These are phyloP conservation scores for Meta bourneti DNA, from an alignment of 2,888 invertebrate genomes.

Conservation along the genomic window DNA sequence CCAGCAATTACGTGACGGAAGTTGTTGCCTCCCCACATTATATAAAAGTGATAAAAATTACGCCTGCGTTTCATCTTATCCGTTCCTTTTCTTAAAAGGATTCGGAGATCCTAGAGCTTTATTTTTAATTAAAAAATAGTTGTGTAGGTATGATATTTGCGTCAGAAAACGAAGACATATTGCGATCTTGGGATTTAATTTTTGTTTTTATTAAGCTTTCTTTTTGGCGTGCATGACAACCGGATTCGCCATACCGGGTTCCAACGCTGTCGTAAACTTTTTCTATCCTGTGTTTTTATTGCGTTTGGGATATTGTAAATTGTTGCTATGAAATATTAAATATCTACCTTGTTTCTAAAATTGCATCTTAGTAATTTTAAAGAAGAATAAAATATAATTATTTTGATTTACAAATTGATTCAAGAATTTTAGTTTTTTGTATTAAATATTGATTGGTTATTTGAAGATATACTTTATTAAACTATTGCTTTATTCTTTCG, in stretches of 20 bases:
- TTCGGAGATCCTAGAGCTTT: not conserved
- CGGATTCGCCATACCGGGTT: not conserved
- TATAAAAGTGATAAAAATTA: constrained; percentile 65
- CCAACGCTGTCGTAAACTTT: too few species aligned
- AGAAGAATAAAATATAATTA: too few species aligned
- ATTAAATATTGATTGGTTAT: too few species aligned
- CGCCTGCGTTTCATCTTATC: constrained; percentile 35
- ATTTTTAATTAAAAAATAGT: not conserved
- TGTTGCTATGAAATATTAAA: too few species aligned
- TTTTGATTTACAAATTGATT: too few species aligned
- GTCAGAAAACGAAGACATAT: not conserved
- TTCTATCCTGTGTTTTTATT: too few species aligned
- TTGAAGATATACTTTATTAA: too few species aligned
- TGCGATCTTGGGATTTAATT: not conserved
- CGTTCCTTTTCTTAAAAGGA: not conserved
- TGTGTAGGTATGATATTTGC: not conserved
- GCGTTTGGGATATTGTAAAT: too few species aligned
- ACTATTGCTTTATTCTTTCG: too few species aligned
- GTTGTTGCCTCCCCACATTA: constrained; percentile 66
- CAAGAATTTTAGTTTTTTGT: too few species aligned
- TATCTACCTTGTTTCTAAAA: too few species aligned
- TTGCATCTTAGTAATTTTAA: too few species aligned
- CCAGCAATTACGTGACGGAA: constrained; percentile 68
- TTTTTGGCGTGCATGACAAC: not conserved
- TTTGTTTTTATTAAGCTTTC: not conserved